Base-by-base conservation (phyloP, 2,797 vertebrate species). In the Bradypodion ventrale region DNA sequence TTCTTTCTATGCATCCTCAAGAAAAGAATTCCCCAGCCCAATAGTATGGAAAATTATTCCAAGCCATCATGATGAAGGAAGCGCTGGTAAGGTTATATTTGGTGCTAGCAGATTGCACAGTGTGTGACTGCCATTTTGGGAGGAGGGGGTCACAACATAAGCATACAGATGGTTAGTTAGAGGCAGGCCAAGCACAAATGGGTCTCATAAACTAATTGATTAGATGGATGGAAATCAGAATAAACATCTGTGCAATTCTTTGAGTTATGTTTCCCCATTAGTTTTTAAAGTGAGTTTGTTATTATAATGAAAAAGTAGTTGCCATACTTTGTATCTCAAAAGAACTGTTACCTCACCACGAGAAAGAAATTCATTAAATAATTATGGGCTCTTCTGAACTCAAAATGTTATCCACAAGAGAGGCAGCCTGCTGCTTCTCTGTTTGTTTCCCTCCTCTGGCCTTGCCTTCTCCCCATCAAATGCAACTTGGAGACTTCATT, bases 201-300 rank as follows among this genome's bases (percentile, higher is more conserved):
- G 78, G 52, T 63, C 73, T 72, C 79, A 77, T 82, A 77, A 77
- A 72, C 42, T 76, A 82, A 82, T 82, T 82, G 84, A 77, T 85
- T 76, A 85, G 42, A 63, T 85, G 56, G 42, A 70, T 77, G 79
- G 56, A 85, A 82, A 85, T 85, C 65, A 69, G 73, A 76, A 85
- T 52, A 76, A 85, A 76, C 84, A 85, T 77, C 84, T 85, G 83
- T 52, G 66, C 75, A 29, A 29, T n/a, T 73, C 66, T 85, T 19
- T 63, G 21, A 52, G 7, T 85, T 62, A 76, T 70, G 68, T 44
- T 62, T 60, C 42, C 56, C 65, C 68, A 49, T 52, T 73, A 63
- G 52, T 77, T 76, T 70, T 70, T 63, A 65, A 62, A 77, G 82
- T 79, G 49, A 2, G 56, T 82, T 82, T 66, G 74, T 82, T 40